Evolutionary conservation across 2,888 invertebrate species (phyloP).

Genomic region (Villa cingulata): DNA sequence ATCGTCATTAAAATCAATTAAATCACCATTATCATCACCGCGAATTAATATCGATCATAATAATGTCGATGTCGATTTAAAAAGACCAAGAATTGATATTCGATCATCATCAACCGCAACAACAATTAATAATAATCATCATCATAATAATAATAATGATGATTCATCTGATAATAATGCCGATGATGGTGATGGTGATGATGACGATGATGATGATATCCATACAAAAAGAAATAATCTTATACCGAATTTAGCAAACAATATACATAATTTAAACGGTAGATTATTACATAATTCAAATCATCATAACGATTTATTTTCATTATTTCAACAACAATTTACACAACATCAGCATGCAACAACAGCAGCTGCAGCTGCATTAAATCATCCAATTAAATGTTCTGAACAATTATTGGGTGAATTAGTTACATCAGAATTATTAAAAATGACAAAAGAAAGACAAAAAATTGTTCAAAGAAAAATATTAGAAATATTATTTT

Average conservation of each 20-base stretch:
- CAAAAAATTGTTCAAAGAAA: conserved; percentile 33
- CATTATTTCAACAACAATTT: conserved; percentile 31
- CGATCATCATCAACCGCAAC: conserved; percentile 1
- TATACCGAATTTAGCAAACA: background rate
- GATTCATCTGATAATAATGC: conserved; percentile 8
- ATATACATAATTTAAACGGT: background rate
- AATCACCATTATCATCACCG: conserved; percentile 25
- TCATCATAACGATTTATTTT: conserved; percentile 26
- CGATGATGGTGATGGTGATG: conserved; percentile 14
- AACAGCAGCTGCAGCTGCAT: conserved; percentile 19
- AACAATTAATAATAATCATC: conserved; percentile 8
- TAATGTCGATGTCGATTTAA: conserved; percentile 8
- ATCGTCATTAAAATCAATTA: conserved; percentile 33
- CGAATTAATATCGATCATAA: conserved; percentile 14
- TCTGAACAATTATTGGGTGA: conserved; percentile 35
- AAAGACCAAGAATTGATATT: conserved; percentile 29
- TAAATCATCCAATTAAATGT: conserved; percentile 21
- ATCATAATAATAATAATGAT: conserved; percentile 9
- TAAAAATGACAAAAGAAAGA: conserved; percentile 34
- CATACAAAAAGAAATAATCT: conserved; percentile 4
- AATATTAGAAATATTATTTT: conserved; percentile 34
- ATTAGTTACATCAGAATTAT: conserved; percentile 32
- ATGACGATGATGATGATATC: conserved; percentile 16
- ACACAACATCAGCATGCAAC: conserved; percentile 20
- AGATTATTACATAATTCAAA: conserved; percentile 7